phyloP scores from a whole-genome alignment of 2,888 invertebrate genomes.

The Acleris cristana region DNA sequence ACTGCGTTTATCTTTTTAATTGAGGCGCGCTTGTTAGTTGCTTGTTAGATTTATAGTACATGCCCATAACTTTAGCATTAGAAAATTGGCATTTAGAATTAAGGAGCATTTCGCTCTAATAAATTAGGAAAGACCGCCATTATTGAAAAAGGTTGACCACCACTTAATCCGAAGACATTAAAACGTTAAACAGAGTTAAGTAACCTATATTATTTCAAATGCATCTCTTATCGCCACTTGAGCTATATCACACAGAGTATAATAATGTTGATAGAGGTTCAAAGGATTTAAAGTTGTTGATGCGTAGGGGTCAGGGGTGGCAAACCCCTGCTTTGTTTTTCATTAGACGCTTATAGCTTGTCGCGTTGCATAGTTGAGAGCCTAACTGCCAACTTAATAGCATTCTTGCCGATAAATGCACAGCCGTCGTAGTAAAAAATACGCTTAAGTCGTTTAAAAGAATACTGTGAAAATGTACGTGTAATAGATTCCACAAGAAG shows the following conservation, averaged over 20 bases:
- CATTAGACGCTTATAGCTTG: slow-evolving; percentile 65
- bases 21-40: slow-evolving; percentile 67
- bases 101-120: no score
- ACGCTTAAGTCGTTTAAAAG: slow-evolving; percentile 9
- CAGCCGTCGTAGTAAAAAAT: slow-evolving; percentile 5
- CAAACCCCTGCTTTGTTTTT: slow-evolving; percentile 68
- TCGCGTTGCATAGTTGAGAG: slow-evolving; percentile 48
- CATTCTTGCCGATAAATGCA: slow-evolving; percentile 47
- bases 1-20: slow-evolving; percentile 82
- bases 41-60: slow-evolving; percentile 62
- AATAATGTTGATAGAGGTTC: slow-evolving; percentile 28
- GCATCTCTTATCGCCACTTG: slow-evolving; percentile 14
- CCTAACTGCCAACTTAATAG: slow-evolving; percentile 52
- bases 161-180: neutral
- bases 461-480: neutral
- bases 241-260: slow-evolving; percentile 30
- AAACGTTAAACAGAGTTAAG: no score
- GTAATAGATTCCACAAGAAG: no score
- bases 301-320: slow-evolving; percentile 50
- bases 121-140: no score
- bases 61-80: no score
- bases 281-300: slow-evolving; percentile 54
- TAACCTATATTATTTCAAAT: neutral
- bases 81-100: no score
- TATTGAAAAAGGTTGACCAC: no score